Base-by-base conservation (phyloP, 2,888 invertebrate species). In the Rosalia funebris region DNA sequence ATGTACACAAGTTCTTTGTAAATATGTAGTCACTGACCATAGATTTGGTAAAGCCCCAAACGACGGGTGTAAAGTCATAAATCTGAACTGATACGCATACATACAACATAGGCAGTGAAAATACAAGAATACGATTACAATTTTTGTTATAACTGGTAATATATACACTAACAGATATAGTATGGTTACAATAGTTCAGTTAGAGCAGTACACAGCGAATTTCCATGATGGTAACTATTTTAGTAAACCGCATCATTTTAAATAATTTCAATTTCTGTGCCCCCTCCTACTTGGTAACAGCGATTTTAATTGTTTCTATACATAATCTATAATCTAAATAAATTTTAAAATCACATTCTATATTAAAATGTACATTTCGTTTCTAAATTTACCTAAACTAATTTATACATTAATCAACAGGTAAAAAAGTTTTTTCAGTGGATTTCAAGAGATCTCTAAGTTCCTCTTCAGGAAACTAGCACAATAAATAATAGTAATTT, bases 341-440 rank as follows among this genome's bases (percentile, higher is more conserved):
- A 25, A 5, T 25, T 25, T 25, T 19, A 19, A 17, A 48, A 48
- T 48, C 17, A 48, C 19, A 37, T 36, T 36, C 36, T 47, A 47
- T 36, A 36, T 34, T 37, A 50, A 39, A 50, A 32, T 25, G n/a
- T 25, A 50, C 50, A 50, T 12, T 32, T 31, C 25, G 25, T 39
- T 20, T 36, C 19, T 48, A n/a, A 19, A 17, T 12, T 25, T 19
- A 14, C 17, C 50, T 39, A 39, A 25, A 20, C 39, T 39, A 39
- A 50, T 39, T 50, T 50, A 50, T 39, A 39, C 25, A 39, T 25
- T 50, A 50, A 25, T 50, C 39, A 50, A 50, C 39, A 50, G 39
- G 39, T 50, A 39, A 25, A 20, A 39, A 48, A 11, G 15, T 50
- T 39, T 25, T 50, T 37, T 37, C 10, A 10, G 17, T 10, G 12